A percentile compares a stretch with the other conserved stretches of the same genome.
Conservation (phyloP, 2,888 invertebrate genomes). For the Harpagoxenus sublaevis region DNA sequence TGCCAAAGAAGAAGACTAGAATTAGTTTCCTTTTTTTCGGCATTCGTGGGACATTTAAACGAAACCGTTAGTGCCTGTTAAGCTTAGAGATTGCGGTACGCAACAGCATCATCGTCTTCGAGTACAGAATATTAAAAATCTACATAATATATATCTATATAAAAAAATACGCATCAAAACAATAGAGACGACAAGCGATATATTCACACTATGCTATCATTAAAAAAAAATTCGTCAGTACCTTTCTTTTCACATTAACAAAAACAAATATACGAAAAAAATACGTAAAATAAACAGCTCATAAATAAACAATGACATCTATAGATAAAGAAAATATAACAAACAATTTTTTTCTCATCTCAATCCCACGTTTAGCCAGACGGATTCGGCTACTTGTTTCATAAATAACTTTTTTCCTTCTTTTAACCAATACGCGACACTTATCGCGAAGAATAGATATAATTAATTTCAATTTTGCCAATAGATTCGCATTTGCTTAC, state of each 20-base stretch:
- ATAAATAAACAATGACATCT: constrained; percentile 86
- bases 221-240: constrained; percentile 72
- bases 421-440: constrained; percentile 9
- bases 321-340: constrained; percentile 84
- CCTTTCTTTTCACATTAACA: constrained; percentile 80
- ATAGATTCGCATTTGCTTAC: constrained; percentile 55
- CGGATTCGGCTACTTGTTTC: constrained; percentile 74
- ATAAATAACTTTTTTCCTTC: constrained; percentile 41
- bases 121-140: constrained; percentile 61
- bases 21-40: constrained; percentile 3
- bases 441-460: constrained; percentile 36
- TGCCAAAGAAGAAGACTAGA: constrained; percentile 56
- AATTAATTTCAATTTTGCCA: constrained; percentile 42
- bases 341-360: constrained; percentile 80
- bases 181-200: constrained; percentile 61
- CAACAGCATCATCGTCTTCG: constrained; percentile 49
- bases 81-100: constrained; percentile 22
- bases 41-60: background rate
- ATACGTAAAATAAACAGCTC: constrained; percentile 85
- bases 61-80: background rate
- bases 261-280: constrained; percentile 82
- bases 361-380: constrained; percentile 77
- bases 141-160: constrained; percentile 62
- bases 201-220: constrained; percentile 63
- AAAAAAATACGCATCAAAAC: constrained; percentile 66